Conservation (phyloP, 2,113 vertebrate species). For the Nestor notabilis region DNA sequence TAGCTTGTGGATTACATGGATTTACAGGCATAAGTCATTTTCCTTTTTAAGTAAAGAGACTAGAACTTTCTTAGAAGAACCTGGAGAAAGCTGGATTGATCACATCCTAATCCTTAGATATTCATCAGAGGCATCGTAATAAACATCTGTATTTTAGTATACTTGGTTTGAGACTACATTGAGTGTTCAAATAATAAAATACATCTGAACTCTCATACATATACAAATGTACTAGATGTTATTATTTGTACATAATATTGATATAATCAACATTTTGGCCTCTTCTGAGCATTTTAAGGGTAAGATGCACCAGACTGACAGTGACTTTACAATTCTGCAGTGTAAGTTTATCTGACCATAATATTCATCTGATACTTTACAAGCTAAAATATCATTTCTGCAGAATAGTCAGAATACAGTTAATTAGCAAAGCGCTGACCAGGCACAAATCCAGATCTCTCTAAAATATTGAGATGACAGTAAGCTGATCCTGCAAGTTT, state of each 20-base stretch:
- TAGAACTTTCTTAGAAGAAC: neutral
- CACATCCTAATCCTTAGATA: neutral
- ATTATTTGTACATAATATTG: neutral
- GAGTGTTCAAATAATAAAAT: neutral
- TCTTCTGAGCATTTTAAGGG: neutral
- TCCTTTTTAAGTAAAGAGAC: neutral
- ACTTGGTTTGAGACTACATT: neutral
- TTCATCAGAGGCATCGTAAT: neutral
- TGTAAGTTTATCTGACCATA: constrained; percentile 4
- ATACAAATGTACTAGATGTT: neutral
- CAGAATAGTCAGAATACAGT: constrained; percentile 52
- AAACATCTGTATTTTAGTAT: neutral
- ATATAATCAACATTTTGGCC: neutral
- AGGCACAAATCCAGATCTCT: constrained; percentile 34
- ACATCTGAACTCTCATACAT: neutral
- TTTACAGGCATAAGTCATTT: neutral
- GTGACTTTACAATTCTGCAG: neutral
- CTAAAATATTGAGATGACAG: constrained; percentile 30
- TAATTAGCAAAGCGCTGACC: constrained; percentile 67
- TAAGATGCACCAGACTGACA: neutral
- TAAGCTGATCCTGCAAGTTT: constrained; percentile 63
- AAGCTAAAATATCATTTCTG: constrained; percentile 55
- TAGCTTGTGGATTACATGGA: neutral
- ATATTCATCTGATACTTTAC: neutral
- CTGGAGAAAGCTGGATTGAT: neutral